These are phyloP conservation scores for Drosophila asahinai DNA, from an alignment of 1,140 invertebrate genomes.

Conservation along the genomic window DNA sequence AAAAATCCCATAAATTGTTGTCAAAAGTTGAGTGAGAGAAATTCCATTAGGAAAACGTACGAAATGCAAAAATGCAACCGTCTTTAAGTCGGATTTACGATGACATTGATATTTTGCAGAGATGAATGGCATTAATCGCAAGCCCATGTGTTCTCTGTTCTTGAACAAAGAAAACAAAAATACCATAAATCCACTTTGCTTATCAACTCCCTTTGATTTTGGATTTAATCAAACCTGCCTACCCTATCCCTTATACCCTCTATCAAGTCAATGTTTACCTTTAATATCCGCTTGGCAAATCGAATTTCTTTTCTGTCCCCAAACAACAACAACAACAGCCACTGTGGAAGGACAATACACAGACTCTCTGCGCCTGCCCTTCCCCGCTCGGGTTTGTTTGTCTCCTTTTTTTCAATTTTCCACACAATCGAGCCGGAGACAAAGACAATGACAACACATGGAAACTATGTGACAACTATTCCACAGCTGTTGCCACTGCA, in stretches of 20 bases:
- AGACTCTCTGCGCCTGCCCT: slow-evolving; percentile 19
- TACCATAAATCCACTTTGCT: slow-evolving; percentile 1
- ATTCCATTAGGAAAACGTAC: slow-evolving; percentile 21
- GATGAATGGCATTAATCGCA: slow-evolving; percentile 2
- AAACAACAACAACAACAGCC: slow-evolving; percentile 44
- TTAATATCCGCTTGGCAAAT: slow-evolving; percentile 55
- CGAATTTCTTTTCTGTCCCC: slow-evolving; percentile 22
- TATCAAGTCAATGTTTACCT: slow-evolving; percentile 51
- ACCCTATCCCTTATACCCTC: neutral
- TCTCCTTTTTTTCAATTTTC: slow-evolving; percentile 71
- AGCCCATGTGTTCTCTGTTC: neutral
- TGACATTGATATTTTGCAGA: slow-evolving; percentile 10
- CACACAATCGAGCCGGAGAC: slow-evolving; percentile 72
- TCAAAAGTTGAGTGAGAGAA: slow-evolving; percentile 14
- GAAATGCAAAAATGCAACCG: slow-evolving; percentile 51
- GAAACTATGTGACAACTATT: slow-evolving; percentile 71
- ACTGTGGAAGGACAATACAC: slow-evolving; percentile 10
- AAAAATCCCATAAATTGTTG: slow-evolving; percentile 39
- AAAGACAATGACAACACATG: slow-evolving; percentile 63
- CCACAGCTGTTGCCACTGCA: slow-evolving; percentile 39
- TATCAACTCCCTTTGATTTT: slow-evolving; percentile 5
- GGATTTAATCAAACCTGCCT: slow-evolving; percentile 18
- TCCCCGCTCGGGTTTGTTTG: slow-evolving; percentile 21
- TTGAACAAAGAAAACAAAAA: neutral
- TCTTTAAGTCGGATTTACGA: slow-evolving; percentile 53